Percentiles rank a stretch among this genome's conserved stretches.
Conservation (phyloP, 2,888 invertebrate species). For the Lasius fuliginosus region DNA sequence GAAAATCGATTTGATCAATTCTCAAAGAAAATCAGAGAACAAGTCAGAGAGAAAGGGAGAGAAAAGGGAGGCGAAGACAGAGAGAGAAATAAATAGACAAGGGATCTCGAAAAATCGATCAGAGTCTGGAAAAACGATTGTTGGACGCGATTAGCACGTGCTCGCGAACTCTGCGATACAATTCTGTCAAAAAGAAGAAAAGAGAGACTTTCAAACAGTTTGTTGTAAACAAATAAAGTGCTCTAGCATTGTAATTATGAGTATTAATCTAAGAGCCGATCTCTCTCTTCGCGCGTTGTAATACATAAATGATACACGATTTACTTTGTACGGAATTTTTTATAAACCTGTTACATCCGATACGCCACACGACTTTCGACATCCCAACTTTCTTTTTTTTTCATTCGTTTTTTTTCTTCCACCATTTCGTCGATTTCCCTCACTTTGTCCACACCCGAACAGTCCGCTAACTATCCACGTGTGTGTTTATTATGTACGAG, state of each 20-base stretch:
- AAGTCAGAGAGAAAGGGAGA: constrained; percentile 10
- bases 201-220: neutral
- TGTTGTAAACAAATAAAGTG: neutral
- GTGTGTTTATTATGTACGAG: constrained; percentile 75
- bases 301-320: neutral
- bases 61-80: neutral
- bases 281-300: neutral
- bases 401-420: neutral
- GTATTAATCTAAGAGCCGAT: neutral
- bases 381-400: neutral
- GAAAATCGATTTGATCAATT: constrained; percentile 38
- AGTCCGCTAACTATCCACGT: constrained; percentile 68
- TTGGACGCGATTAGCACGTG: constrained; percentile 38
- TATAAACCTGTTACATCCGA: constrained; percentile 68
- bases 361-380: constrained; percentile 43
- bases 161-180: neutral
- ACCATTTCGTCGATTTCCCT: constrained; percentile 20
- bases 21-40: constrained; percentile 27
- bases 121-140: constrained; percentile 2
- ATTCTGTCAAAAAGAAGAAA: neutral
- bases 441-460: constrained; percentile 58
- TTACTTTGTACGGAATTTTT: constrained; percentile 53
- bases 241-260: neutral
- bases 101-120: constrained; percentile 15
- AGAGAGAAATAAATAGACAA: neutral